Percentiles rank a stretch among this genome's conserved stretches.
phyloP scores from a whole-genome alignment of 2,113 vertebrate species.

The Arvicanthis niloticus region DNA sequence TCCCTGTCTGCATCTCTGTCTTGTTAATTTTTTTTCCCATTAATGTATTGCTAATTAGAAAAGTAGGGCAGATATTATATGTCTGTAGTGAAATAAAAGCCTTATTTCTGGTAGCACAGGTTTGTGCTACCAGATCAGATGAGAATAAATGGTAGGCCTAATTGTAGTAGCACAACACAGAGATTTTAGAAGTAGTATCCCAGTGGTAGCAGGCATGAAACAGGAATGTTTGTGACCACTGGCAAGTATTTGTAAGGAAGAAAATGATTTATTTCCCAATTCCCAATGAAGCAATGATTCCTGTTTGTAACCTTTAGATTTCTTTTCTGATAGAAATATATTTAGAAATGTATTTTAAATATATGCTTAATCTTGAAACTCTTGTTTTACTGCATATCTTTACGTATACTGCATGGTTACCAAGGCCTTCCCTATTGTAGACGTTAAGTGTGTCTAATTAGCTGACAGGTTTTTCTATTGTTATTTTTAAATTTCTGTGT shows the following conservation, averaged over 20 bases:
- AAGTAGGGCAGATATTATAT: background rate
- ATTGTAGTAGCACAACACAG: background rate
- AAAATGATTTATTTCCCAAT: background rate
- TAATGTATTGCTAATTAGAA: slow-evolving; percentile 5
- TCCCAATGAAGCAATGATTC: slow-evolving; percentile 1
- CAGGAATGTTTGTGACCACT: background rate
- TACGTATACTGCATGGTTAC: slow-evolving; percentile 24
- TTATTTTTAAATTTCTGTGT: slow-evolving; percentile 36
- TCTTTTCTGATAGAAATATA: slow-evolving; percentile 54
- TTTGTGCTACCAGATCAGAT: background rate
- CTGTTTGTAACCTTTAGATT: slow-evolving; percentile 46
- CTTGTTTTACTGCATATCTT: slow-evolving; percentile 19
- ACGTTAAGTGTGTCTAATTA: background rate
- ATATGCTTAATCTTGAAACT: slow-evolving; percentile 37
- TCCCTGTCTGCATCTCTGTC: no score
- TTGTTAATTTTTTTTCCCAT: background rate
- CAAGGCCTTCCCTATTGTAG: background rate
- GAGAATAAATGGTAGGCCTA: background rate
- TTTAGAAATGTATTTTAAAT: background rate
- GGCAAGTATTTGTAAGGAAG: background rate
- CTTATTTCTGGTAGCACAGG: background rate
- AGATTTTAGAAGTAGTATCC: slow-evolving; percentile 27
- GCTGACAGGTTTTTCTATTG: slow-evolving; percentile 10
- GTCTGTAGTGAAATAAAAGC: background rate
- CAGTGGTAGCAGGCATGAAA: background rate